These are phyloP conservation scores for Aphaenogaster rudis DNA, from an alignment of 1,140 invertebrate species.

Conservation along the genomic window DNA sequence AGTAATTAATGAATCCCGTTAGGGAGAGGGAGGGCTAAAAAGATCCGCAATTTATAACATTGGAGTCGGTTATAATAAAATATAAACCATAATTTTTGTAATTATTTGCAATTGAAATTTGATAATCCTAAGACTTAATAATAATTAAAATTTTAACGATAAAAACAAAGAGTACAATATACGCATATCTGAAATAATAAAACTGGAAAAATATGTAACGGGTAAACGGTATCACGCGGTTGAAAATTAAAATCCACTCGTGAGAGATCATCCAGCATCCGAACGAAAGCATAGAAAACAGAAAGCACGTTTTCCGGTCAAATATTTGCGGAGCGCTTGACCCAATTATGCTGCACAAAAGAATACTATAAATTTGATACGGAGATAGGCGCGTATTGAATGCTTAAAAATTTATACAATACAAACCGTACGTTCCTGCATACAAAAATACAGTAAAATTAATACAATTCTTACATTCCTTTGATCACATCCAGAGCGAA, in stretches of 20 bases:
- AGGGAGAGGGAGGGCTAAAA: neutral
- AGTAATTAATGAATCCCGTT: slow-evolving; percentile 39
- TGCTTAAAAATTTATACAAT: slow-evolving; percentile 68
- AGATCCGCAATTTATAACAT: neutral
- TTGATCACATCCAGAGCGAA: neutral
- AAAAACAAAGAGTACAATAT: neutral
- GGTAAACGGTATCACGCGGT: neutral
- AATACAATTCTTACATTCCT: slow-evolving; percentile 5
- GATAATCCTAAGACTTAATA: neutral
- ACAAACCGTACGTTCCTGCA: neutral
- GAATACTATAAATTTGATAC: slow-evolving; percentile 74
- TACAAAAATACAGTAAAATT: neutral
- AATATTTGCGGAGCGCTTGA: slow-evolving; percentile 79
- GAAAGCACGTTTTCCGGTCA: slow-evolving; percentile 50
- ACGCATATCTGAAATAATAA: slow-evolving; percentile 13
- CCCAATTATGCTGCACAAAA: slow-evolving; percentile 73
- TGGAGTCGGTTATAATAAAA: no score
- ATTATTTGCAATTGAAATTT: neutral
- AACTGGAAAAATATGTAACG: slow-evolving; percentile 24
- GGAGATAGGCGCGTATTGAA: slow-evolving; percentile 67
- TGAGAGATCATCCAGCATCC: neutral
- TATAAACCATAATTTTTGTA: neutral
- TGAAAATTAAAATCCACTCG: slow-evolving; percentile 12
- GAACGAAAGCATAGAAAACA: neutral
- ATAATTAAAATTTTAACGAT: slow-evolving; percentile 3